A percentile compares a stretch with the other conserved stretches of the same genome.
These are phyloP conservation scores for Nasonia oneida DNA, from an alignment of 2,888 invertebrate genomes.

Conservation along the genomic window DNA sequence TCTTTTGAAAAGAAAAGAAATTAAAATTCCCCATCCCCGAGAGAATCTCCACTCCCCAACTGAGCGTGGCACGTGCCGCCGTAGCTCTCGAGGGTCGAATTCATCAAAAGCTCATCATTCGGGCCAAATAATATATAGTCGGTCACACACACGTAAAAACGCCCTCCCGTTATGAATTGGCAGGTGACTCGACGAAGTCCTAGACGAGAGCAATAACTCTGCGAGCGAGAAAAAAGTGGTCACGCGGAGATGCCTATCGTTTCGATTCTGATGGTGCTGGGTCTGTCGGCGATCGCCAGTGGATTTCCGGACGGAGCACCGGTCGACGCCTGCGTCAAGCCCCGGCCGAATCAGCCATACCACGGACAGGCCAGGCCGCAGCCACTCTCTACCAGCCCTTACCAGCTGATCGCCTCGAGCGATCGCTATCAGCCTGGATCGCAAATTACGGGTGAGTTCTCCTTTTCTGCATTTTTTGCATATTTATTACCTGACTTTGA, in stretches of 20 bases:
- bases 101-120: background rate
- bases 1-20: background rate
- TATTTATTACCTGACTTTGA: background rate
- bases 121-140: background rate
- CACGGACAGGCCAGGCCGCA: conserved; percentile 88
- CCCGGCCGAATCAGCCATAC: conserved; percentile 87
- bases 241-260: conserved; percentile 44
- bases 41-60: background rate
- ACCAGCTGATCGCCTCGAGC: conserved; percentile 84
- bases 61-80: background rate
- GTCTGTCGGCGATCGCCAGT: conserved; percentile 66
- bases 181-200: background rate
- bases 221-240: background rate
- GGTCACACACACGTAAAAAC: background rate
- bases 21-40: background rate
- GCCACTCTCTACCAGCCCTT: conserved; percentile 84
- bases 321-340: conserved; percentile 89
- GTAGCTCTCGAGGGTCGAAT: background rate
- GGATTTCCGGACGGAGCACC: conserved; percentile 91
- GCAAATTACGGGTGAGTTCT: conserved; percentile 84
- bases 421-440: conserved; percentile 85
- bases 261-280: conserved; percentile 58
- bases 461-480: background rate
- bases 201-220: background rate
- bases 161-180: background rate